Percentiles rank a stretch among this genome's conserved stretches.
Evolutionary conservation across 2,113 vertebrate species (phyloP).

Genomic region (Parotia lawesii): DNA sequence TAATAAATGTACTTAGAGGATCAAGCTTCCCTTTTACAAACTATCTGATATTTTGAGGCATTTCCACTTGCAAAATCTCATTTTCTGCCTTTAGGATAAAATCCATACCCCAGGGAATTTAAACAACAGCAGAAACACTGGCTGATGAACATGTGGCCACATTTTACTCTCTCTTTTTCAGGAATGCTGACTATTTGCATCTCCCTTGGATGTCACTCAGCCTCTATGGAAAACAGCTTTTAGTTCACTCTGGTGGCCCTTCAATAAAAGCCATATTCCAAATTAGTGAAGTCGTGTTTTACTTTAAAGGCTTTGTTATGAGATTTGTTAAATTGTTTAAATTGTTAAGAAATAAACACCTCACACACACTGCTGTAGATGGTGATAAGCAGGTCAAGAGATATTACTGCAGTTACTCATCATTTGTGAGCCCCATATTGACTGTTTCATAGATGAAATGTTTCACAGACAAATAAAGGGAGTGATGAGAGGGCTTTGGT

Average conservation of each 20-base stretch:
- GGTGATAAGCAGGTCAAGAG: neutral
- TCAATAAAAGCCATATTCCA: neutral
- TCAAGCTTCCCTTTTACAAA: neutral
- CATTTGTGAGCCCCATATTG: neutral
- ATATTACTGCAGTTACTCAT: neutral
- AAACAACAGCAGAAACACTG: neutral
- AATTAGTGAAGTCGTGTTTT: neutral
- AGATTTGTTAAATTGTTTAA: neutral
- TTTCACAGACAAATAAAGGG: neutral
- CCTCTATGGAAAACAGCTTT: neutral
- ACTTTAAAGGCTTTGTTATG: neutral
- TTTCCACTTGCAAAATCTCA: neutral
- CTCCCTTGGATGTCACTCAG: neutral
- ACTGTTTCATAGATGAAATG: neutral
- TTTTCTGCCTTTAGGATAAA: neutral
- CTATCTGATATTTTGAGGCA: neutral
- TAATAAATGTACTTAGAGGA: neutral
- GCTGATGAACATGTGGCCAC: rapidly evolving
- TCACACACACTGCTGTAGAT: neutral
- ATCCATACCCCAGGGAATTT: neutral
- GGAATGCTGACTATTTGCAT: neutral
- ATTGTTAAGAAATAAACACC: neutral
- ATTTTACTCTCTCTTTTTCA: neutral
- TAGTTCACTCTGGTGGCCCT: neutral
- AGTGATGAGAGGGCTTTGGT: neutral